phyloP scores from a whole-genome alignment of 2,113 vertebrate species.

The Chunga burmeisteri region DNA sequence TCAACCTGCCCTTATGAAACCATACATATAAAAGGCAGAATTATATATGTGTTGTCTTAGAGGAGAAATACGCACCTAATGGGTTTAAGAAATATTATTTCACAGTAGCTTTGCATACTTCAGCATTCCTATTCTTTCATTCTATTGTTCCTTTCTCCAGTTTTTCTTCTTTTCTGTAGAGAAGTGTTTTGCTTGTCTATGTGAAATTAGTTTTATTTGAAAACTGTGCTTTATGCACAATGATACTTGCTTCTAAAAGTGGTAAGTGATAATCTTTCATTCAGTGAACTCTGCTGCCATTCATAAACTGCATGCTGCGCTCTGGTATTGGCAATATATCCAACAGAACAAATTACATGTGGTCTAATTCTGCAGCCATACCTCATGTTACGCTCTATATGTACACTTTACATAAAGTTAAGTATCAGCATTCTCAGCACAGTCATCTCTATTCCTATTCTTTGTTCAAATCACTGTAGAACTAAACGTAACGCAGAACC shows the following conservation, averaged over 20 bases:
- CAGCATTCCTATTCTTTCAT: not conserved
- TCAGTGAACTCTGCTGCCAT: not conserved
- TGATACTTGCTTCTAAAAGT: not conserved
- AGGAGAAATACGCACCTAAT: not conserved
- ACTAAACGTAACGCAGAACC: not conserved
- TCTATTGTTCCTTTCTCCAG: not conserved
- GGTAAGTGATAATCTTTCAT: not conserved
- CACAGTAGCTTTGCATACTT: not conserved
- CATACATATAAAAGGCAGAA: not conserved
- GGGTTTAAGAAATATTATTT: not conserved
- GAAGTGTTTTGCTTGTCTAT: not conserved
- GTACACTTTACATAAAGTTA: not conserved
- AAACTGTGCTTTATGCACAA: not conserved
- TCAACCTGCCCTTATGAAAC: not conserved
- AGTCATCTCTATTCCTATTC: not conserved
- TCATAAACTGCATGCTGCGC: not conserved
- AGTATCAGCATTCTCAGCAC: not conserved
- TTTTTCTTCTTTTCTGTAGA: not conserved
- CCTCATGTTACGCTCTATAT: not conserved
- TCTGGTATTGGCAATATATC: fast-evolving
- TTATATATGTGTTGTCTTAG: not conserved
- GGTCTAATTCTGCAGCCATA: not conserved
- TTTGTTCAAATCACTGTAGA: not conserved
- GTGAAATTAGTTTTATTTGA: not conserved
- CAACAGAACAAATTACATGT: not conserved